Evolutionary conservation across 1,140 invertebrate species (phyloP).

Genomic region (Euwallacea similis): DNA sequence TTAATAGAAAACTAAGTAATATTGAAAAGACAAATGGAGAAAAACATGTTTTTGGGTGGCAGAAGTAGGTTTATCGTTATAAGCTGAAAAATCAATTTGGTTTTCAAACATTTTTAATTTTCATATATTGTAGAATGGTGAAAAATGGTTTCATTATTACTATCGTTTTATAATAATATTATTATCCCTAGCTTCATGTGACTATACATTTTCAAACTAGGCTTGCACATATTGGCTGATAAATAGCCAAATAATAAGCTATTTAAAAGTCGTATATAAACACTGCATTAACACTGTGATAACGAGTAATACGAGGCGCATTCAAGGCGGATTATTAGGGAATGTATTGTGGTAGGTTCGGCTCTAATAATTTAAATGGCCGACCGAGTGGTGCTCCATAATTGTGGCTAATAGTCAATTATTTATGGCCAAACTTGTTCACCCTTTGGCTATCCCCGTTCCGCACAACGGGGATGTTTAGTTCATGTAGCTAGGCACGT

Average conservation of each 20-base stretch:
- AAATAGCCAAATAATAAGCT: too few species aligned
- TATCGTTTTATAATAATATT: too few species aligned
- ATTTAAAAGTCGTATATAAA: neutral
- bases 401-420: conserved; percentile 35
- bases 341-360: conserved; percentile 29
- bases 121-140: too few species aligned
- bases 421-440: conserved; percentile 33
- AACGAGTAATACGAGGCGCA: conserved; percentile 18
- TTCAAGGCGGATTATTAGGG: conserved; percentile 29
- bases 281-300: conserved; percentile 22
- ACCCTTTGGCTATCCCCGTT: conserved; percentile 19
- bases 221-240: neutral
- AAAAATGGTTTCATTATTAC: too few species aligned
- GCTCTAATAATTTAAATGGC: conserved; percentile 28
- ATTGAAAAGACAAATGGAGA: too few species aligned
- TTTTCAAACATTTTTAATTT: too few species aligned
- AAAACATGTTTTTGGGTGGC: too few species aligned
- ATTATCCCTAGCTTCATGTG: too few species aligned
- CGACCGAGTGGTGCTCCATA: conserved; percentile 21
- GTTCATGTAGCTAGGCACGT: conserved; percentile 14
- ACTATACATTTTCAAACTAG: too few species aligned
- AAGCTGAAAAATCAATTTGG: too few species aligned
- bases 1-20: too few species aligned
- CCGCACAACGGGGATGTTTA: conserved; percentile 3
- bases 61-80: too few species aligned